Base-by-base conservation (phyloP, 2,113 vertebrate species). In the Callipepla californica region DNA sequence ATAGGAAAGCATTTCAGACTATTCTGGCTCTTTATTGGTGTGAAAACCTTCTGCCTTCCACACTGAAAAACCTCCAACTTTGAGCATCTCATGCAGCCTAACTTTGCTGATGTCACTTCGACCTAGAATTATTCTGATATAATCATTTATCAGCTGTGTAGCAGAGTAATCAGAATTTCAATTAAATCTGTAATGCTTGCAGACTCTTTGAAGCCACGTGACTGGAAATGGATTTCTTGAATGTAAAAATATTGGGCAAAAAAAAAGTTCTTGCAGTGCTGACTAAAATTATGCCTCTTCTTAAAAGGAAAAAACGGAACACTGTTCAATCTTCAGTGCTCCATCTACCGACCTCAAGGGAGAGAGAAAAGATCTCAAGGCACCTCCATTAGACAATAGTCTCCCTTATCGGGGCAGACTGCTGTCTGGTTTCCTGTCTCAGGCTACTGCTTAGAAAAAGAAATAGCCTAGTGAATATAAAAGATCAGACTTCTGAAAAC, bases 401-500 rank as follows among this genome's bases (percentile, higher is more conserved):
- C 91, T 94, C 85, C 89, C 96, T 98, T 98, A 98, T 98, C 97
- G 91, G 84, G 58, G 93, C 95, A 97, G 96, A 94, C 96, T 96
- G 86, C 87, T 91, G 97, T 96, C 97, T 95, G 98, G 98, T 97
- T 99, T 99, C 98, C 98, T 98, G 98, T 98, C 98, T 98, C 93
- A 92, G 92, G 92, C 96, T 96, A 96, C 82, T 96, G 96, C 92
- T 97, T 93, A 97, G 95, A 98, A 98, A 96, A 97, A 98, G 97
- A 95, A 96, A 95, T 73, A 55, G 87, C 93, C 94, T 90, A 87
- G 90, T 63, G 96, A 96, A 93, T 96, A 91, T 96, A 96, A 95
- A 92, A 97, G 91, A 96, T 48, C 79, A 88, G 79, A 63, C 90
- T 94, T 96, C 19, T 69, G 78, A 97, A 97, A 96, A 96, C 47